Evolutionary conservation across 2,797 vertebrate species (phyloP).

Genomic region (Saxicola maurus): DNA sequence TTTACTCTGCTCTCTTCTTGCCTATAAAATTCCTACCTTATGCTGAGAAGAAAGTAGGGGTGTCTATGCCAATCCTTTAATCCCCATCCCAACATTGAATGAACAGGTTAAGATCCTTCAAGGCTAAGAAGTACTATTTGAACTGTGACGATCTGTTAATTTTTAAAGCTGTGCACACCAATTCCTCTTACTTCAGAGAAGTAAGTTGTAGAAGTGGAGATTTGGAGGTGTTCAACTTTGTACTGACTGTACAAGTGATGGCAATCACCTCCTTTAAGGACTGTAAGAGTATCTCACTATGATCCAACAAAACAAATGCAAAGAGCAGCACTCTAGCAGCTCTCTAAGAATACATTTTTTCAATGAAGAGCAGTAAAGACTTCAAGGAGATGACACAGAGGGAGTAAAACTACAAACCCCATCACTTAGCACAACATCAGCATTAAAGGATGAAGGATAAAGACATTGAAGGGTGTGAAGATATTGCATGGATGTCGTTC

Average conservation of each 20-base stretch:
- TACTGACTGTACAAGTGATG: neutral
- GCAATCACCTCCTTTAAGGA: neutral
- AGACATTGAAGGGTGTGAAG: neutral
- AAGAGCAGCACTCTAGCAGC: neutral
- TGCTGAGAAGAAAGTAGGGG: neutral
- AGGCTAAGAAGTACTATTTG: neutral
- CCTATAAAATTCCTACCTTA: neutral
- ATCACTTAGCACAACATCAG: neutral
- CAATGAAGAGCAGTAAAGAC: neutral
- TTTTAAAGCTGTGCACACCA: neutral
- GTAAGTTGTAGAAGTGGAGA: fast-evolving
- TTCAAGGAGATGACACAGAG: neutral
- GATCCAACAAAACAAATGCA: neutral
- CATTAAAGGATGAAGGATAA: neutral
- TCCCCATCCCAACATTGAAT: neutral
- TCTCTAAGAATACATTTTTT: neutral
- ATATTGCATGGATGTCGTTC: neutral
- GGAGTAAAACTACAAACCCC: neutral
- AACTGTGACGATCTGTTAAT: neutral
- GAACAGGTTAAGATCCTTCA: neutral
- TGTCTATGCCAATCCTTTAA: neutral
- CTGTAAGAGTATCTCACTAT: neutral
- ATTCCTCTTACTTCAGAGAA: neutral
- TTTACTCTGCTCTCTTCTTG: neutral
- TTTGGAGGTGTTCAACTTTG: neutral